Percentiles rank a stretch among this genome's conserved stretches.
Evolutionary conservation across 2,113 vertebrate species (phyloP).

Genomic region (Grantiella picta): DNA sequence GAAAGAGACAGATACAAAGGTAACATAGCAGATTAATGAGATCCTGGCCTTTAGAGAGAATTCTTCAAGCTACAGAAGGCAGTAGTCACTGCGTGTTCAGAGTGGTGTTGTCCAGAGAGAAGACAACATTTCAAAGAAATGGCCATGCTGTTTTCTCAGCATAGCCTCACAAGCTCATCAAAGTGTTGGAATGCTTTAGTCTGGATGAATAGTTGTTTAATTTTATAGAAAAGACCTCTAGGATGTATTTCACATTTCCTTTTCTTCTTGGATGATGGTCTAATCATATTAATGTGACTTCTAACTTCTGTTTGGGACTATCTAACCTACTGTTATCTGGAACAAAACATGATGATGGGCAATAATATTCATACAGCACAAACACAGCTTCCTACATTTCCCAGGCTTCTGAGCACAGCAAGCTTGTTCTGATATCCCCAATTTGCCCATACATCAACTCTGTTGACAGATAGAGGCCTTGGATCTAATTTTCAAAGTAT

Average conservation of each 20-base stretch:
- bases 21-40: not conserved
- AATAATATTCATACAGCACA: not conserved
- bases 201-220: not conserved
- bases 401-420: not conserved
- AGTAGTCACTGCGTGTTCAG: not conserved
- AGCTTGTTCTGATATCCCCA: not conserved
- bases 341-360: not conserved
- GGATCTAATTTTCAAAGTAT: not conserved
- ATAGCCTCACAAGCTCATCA: not conserved
- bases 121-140: not conserved
- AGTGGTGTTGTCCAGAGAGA: not conserved
- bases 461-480: not conserved
- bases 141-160: not conserved
- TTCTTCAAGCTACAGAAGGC: not conserved
- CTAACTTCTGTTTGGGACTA: not conserved
- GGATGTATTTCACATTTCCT: not conserved
- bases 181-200: not conserved
- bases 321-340: not conserved
- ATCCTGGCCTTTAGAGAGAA: not conserved
- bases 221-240: not conserved
- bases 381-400: not conserved
- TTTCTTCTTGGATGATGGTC: not conserved
- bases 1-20: not conserved
- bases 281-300: not conserved
- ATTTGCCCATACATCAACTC: not conserved